Evolutionary conservation across 2,797 vertebrate genomes (phyloP), one percentile per base, ranked within the genome.

Genomic region (Ptychobarbus kaznakovi): DNA sequence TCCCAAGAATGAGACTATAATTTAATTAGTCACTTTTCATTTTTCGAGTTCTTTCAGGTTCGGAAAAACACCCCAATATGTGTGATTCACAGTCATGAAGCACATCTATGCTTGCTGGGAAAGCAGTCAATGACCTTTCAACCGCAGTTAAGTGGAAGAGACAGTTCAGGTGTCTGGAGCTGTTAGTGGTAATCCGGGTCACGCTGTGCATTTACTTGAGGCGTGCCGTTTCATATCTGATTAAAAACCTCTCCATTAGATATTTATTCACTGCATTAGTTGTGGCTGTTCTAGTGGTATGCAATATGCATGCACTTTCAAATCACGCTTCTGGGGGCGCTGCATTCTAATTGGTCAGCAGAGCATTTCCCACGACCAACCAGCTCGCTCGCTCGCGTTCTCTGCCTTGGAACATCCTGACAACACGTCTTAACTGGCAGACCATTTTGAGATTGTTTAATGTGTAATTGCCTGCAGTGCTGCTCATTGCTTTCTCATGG

Each of bases 181-280:
- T 74, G 83, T 87, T 86, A 85, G 84, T 70, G 87, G 87, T 81
- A 86, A 87, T 87, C 84, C 87, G 87, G 89, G 87, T 89, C 85
- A 89, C 68, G 28, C 63, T 5, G 38, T 72, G 51, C 76, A 85
- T 87, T 87, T 84, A 82, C 77, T 84, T 69, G 44, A 83, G 80
- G 79, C 66, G 65, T 76, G 86, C 78, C 87, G 82, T 75, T 81
- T 25, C 79, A 73, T 61, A 73, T 61, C 84, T 90, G 89, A 90
- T 91, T 88, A 89, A 88, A 91, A 87, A 51, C 46, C 84, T 88
- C 81, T 42, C 28, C 89, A 92, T 92, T 87, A 91, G 84, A 90
- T 90, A 91, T 91, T 91, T 89, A 91, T 91, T 90, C 77, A 51
- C 84, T 89, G 88, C 88, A 89, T 91, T 89, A 91, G 81, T 81